Percentiles rank a stretch among this genome's conserved stretches.
These are phyloP conservation scores for Spicauda simplicius DNA, from an alignment of 2,888 invertebrate species.

Conservation along the genomic window DNA sequence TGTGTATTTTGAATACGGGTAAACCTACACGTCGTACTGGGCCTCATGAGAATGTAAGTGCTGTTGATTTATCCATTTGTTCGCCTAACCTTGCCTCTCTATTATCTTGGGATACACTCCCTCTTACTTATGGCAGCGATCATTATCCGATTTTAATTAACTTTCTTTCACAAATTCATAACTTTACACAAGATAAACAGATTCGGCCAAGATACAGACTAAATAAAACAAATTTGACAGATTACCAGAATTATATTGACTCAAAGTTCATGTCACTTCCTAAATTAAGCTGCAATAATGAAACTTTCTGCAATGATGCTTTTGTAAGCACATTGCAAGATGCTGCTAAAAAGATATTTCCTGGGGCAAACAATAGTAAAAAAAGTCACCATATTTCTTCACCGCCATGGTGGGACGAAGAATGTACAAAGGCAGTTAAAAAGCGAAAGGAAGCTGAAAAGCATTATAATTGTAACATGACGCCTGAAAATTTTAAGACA, in stretches of 20 bases:
- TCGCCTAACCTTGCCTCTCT: neutral
- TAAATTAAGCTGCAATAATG: neutral
- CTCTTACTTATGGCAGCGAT: neutral
- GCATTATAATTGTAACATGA: neutral
- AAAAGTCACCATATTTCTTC: neutral
- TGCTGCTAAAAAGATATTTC: neutral
- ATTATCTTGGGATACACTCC: conserved; percentile 4
- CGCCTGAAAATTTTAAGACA: neutral
- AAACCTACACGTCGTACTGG: conserved; percentile 14
- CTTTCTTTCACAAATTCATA: neutral
- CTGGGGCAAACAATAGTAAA: neutral
- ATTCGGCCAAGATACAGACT: neutral
- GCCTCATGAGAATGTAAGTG: conserved; percentile 17
- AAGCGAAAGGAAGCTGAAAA: neutral
- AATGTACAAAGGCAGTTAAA: neutral
- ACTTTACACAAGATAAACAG: neutral
- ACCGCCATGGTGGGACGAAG: neutral
- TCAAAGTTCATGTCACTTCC: neutral
- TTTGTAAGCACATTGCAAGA: neutral
- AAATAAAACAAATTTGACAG: neutral
- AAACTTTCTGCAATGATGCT: neutral
- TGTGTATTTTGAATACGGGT: neutral
- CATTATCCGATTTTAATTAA: neutral
- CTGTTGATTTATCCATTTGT: conserved; percentile 13
- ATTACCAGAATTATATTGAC: neutral